A percentile compares a stretch with the other conserved stretches of the same genome.
These are phyloP conservation scores for Globia sparganii DNA, from an alignment of 2,888 invertebrate genomes.

Conservation along the genomic window DNA sequence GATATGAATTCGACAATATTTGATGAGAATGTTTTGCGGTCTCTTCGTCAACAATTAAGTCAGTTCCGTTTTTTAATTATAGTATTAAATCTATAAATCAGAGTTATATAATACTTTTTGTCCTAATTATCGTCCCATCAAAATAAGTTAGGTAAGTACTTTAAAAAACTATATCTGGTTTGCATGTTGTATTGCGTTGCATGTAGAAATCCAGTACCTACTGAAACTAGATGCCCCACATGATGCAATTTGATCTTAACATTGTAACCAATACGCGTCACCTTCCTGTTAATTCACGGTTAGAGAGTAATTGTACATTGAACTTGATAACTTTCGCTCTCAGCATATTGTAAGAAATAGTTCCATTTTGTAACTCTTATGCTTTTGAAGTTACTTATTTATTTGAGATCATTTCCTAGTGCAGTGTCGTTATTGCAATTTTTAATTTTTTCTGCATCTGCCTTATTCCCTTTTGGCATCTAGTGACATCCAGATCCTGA, in stretches of 20 bases:
- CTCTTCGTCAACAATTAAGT: neutral
- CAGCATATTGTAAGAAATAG: constrained; percentile 8
- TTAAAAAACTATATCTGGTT: neutral
- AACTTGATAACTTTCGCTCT: constrained; percentile 61
- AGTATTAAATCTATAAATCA: neutral
- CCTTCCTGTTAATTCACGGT: constrained; percentile 44
- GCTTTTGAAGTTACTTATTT: neutral
- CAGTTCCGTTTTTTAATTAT: neutral
- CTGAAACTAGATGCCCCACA: constrained; percentile 42
- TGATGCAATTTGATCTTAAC: constrained; percentile 60
- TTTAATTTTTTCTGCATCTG: neutral
- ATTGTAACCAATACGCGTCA: constrained; percentile 49
- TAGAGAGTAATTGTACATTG: constrained; percentile 42
- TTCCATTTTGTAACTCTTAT: neutral
- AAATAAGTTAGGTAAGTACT: neutral
- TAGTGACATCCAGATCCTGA: neutral
- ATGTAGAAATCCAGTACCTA: constrained; percentile 29
- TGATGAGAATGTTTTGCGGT: neutral
- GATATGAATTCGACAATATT: neutral
- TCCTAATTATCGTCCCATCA: neutral
- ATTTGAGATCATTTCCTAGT: neutral
- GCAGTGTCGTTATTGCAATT: neutral
- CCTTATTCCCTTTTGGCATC: neutral
- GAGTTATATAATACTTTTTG: neutral
- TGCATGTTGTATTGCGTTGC: neutral